Conservation (phyloP, 2,888 invertebrate genomes). For the Eupithecia dodoneata region DNA sequence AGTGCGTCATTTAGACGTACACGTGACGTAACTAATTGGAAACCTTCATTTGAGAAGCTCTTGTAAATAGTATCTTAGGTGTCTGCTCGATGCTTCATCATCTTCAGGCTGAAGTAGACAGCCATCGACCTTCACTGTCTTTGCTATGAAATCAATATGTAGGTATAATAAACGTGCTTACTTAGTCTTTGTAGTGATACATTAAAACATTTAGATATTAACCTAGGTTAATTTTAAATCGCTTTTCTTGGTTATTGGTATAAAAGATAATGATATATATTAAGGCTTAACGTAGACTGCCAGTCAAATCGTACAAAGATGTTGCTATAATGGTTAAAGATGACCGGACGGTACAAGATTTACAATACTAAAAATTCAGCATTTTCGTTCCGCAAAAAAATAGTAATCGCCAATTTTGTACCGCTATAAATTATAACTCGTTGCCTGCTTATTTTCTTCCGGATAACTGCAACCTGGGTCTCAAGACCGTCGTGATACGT, state of each 20-base stretch:
- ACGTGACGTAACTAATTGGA: slow-evolving; percentile 61
- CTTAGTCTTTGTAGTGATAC: background rate
- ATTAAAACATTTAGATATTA: background rate
- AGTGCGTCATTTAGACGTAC: slow-evolving; percentile 65
- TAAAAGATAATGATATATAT: background rate
- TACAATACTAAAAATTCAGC: too few species aligned
- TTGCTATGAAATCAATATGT: background rate
- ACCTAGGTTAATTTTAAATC: background rate
- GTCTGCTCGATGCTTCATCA: background rate
- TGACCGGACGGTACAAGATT: too few species aligned
- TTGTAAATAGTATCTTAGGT: background rate
- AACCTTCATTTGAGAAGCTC: slow-evolving; percentile 44
- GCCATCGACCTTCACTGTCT: background rate
- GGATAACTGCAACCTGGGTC: too few species aligned
- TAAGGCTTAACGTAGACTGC: background rate
- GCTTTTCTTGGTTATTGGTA: background rate
- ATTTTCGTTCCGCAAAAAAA: too few species aligned
- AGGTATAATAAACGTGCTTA: background rate
- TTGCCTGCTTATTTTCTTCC: too few species aligned
- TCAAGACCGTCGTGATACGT: too few species aligned
- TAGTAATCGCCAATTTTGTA: too few species aligned
- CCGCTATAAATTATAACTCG: too few species aligned
- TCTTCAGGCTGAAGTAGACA: background rate
- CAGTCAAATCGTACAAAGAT: too few species aligned
- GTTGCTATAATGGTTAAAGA: too few species aligned